Conservation (phyloP, 2,113 vertebrate species). For the Chionomys nivalis region DNA sequence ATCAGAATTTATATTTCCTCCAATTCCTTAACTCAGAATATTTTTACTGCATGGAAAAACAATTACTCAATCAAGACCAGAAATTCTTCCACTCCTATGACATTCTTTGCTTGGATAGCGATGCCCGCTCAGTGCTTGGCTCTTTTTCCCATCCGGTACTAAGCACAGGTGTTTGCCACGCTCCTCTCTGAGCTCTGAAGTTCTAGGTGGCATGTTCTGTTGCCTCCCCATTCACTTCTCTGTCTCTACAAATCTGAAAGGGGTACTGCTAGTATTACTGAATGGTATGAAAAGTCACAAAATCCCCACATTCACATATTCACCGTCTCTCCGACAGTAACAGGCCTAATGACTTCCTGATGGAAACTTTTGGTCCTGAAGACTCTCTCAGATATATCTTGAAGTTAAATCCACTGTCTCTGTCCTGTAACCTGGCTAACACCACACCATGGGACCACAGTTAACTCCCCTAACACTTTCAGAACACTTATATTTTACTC, state of each 20-base stretch:
- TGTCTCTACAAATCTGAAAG: not conserved
- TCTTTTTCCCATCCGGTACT: not conserved
- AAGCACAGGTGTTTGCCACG: not conserved
- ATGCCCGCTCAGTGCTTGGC: not conserved
- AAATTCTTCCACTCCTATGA: not conserved
- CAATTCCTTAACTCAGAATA: not conserved
- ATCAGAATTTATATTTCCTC: not conserved
- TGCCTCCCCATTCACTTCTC: accelerated
- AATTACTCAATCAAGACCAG: not conserved
- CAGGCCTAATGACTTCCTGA: not conserved
- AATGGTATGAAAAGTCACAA: not conserved
- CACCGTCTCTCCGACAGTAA: not conserved
- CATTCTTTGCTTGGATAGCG: not conserved
- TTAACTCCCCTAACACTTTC: not conserved
- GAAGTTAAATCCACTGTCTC: not conserved
- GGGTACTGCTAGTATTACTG: not conserved
- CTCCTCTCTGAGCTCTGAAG: not conserved
- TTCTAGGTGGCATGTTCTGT: not conserved
- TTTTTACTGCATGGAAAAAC: not conserved
- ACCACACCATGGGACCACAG: not conserved
- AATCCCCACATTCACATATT: not conserved
- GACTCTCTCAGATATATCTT: not conserved
- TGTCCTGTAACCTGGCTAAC: not conserved
- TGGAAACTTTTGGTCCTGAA: not conserved
- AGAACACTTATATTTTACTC: not conserved